Conservation (phyloP, 2,113 vertebrate species). For the Pandion haliaetus region DNA sequence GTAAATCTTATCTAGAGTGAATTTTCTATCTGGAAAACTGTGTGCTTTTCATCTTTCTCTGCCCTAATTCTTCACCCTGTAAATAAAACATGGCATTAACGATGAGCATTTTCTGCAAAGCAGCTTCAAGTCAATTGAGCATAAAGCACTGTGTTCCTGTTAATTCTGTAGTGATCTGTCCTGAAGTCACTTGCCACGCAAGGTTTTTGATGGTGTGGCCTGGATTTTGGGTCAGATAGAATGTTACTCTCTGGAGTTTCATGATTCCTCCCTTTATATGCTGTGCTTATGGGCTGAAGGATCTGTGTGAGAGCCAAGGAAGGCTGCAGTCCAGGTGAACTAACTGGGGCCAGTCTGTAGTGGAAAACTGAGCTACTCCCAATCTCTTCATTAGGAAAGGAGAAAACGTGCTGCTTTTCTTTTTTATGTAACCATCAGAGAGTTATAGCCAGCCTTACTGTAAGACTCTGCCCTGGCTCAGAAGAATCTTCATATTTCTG, state of each 20-base stretch:
- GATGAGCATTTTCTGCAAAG: background rate
- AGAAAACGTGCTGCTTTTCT: background rate
- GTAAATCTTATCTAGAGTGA: background rate
- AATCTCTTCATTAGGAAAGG: background rate
- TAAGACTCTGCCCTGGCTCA: background rate
- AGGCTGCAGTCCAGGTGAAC: background rate
- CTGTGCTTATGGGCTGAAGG: background rate
- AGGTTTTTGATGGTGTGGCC: background rate
- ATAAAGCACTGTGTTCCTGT: background rate
- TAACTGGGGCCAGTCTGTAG: background rate
- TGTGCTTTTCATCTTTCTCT: background rate
- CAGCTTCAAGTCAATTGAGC: background rate
- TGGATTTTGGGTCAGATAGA: background rate
- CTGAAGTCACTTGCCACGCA: background rate
- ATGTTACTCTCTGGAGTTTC: background rate
- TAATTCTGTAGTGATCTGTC: background rate
- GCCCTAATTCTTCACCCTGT: background rate
- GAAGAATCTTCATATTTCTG: background rate
- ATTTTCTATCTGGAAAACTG: background rate
- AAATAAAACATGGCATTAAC: background rate
- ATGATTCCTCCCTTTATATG: background rate
- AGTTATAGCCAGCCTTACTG: background rate
- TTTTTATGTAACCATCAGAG: background rate
- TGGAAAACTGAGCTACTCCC: background rate
- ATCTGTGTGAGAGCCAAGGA: background rate